A percentile compares a stretch with the other conserved stretches of the same genome.
Conservation (phyloP, 2,797 vertebrate species). For the Discoglossus pictus region DNA sequence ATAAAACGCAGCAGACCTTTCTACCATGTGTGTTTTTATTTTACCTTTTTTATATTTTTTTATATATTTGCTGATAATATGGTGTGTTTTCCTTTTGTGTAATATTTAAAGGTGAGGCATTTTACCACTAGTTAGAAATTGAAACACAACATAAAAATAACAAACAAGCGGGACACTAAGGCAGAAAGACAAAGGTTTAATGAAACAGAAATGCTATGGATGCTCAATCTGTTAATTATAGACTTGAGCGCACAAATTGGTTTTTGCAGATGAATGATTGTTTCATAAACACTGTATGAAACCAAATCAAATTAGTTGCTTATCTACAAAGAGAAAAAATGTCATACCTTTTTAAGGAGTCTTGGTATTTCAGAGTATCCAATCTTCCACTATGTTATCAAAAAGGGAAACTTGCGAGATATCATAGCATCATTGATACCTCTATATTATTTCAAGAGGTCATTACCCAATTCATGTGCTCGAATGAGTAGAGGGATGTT, state of each 20-base stretch:
- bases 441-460: too few species aligned
- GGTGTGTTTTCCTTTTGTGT: not conserved
- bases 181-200: not conserved
- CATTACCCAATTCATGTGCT: too few species aligned
- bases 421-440: too few species aligned
- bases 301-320: constrained; percentile 14
- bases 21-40: not conserved
- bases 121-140: not conserved
- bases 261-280: constrained; percentile 10
- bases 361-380: too few species aligned
- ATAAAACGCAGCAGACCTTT: not conserved
- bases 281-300: constrained; percentile 17
- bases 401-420: too few species aligned
- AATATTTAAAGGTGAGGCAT: constrained; percentile 19
- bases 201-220: constrained; percentile 31
- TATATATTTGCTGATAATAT: not conserved
- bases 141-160: constrained; percentile 4
- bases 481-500: too few species aligned
- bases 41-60: constrained; percentile 35
- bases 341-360: not conserved
- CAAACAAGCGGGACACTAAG: not conserved
- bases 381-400: too few species aligned
- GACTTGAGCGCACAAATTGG: constrained; percentile 7
- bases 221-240: constrained; percentile 7
- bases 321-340: not conserved